phyloP scores from a whole-genome alignment of 1,140 invertebrate genomes.

The Drosophila serrata region DNA sequence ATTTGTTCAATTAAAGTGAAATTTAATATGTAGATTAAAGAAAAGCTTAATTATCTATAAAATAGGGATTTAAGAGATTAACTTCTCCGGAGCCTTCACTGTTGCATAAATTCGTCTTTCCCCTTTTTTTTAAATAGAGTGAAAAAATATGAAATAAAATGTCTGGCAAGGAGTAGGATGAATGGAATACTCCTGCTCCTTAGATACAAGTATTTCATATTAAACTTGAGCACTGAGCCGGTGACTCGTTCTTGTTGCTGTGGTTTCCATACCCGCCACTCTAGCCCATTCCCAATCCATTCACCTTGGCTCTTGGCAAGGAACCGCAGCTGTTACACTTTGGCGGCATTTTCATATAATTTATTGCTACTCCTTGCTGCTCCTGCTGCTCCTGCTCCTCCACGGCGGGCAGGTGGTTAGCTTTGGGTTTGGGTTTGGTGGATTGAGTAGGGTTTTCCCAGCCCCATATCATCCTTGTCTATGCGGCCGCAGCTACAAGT shows the following conservation, averaged over 20 bases:
- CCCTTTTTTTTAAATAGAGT: constrained; percentile 12
- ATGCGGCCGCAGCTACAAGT: constrained; percentile 72
- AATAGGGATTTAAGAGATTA: not conserved
- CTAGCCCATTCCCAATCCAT: constrained; percentile 6
- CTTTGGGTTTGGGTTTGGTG: constrained; percentile 28
- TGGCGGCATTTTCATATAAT: constrained; percentile 82
- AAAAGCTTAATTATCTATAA: too few relatives aligned
- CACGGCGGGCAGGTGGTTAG: constrained; percentile 34
- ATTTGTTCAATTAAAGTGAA: not conserved
- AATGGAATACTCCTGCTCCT: not conserved
- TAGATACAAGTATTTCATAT: constrained; percentile 47
- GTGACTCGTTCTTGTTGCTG: constrained; percentile 52
- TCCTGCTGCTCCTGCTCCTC: constrained; percentile 9
- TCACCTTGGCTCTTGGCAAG: constrained; percentile 40
- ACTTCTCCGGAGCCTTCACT: not conserved
- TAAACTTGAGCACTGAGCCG: constrained; percentile 40
- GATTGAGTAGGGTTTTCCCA: constrained; percentile 44
- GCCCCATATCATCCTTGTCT: constrained; percentile 46
- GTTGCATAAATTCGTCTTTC: not conserved
- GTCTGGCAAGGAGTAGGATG: constrained; percentile 1
- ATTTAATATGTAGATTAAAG: too few relatives aligned
- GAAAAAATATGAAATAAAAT: constrained; percentile 53
- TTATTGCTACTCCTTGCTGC: constrained; percentile 54
- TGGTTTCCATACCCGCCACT: constrained; percentile 15
- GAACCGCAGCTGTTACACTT: constrained; percentile 79